phyloP scores from a whole-genome alignment of 2,113 vertebrate species.

The Salvelinus namaycush region DNA sequence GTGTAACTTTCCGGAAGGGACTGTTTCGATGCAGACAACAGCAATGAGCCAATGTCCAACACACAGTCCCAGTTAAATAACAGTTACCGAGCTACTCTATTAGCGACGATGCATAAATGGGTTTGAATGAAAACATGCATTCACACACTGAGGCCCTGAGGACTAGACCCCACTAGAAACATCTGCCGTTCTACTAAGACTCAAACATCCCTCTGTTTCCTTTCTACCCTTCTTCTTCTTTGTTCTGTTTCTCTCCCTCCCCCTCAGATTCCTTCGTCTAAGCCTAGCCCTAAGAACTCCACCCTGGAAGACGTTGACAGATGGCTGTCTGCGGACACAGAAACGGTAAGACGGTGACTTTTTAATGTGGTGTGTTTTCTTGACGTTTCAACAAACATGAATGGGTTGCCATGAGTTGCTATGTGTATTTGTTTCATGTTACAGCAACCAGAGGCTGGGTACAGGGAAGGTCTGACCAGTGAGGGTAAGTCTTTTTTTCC shows the following conservation, averaged over 20 bases:
- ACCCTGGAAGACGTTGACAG: slow-evolving; percentile 65
- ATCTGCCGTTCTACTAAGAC: background rate
- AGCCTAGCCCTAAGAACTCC: slow-evolving; percentile 28
- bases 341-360: slow-evolving; percentile 58
- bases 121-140: background rate
- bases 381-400: background rate
- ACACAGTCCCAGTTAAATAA: background rate
- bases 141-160: background rate
- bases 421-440: slow-evolving; percentile 22
- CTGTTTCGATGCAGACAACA: background rate
- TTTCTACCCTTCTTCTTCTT: background rate
- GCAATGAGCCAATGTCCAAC: background rate
- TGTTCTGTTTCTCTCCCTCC: background rate
- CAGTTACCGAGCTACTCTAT: background rate
- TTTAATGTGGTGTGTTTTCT: background rate
- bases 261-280: slow-evolving; percentile 46
- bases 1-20: no score
- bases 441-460: slow-evolving; percentile 54
- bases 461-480: slow-evolving; percentile 73
- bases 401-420: background rate
- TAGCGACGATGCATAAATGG: background rate
- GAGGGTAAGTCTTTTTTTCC: slow-evolving; percentile 53
- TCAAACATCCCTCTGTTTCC: background rate
- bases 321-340: slow-evolving; percentile 63
- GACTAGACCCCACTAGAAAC: background rate